Conservation (phyloP, 2,888 invertebrate species). For the Hirtodrosophila cameraria region DNA sequence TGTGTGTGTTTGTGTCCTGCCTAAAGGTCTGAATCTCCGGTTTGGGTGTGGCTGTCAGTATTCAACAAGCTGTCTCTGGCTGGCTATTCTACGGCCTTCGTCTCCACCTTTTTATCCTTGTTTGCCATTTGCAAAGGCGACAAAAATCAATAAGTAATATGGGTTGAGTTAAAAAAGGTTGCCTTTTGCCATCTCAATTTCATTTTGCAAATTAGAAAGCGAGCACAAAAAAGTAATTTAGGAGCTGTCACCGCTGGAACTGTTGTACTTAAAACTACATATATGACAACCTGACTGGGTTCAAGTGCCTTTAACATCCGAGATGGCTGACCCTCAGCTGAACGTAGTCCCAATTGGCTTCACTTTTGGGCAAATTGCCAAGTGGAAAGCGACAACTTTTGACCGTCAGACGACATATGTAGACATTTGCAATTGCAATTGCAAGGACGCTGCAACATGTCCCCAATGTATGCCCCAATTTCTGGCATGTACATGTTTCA, state of each 20-base stretch:
- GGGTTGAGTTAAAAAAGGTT: constrained; percentile 50
- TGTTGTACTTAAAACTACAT: constrained; percentile 25
- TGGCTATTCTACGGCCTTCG: too few relatives aligned
- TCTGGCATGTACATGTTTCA: constrained; percentile 6
- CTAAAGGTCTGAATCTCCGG: background rate
- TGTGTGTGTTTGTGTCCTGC: too few relatives aligned
- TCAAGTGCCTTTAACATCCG: constrained; percentile 28
- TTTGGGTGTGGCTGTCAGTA: constrained; percentile 34
- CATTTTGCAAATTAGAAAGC: constrained; percentile 77
- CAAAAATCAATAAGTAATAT: constrained; percentile 46
- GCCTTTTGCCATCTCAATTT: constrained; percentile 39
- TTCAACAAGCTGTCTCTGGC: constrained; percentile 51
- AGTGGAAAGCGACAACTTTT: constrained; percentile 41
- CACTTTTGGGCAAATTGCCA: constrained; percentile 63
- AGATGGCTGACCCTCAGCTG: constrained; percentile 20
- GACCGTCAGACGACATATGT: constrained; percentile 21
- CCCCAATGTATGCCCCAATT: constrained; percentile 24
- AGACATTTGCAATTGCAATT: constrained; percentile 27
- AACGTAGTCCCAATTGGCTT: constrained; percentile 15
- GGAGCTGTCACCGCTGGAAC: constrained; percentile 53
- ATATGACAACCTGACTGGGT: constrained; percentile 19
- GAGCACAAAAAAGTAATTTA: constrained; percentile 58
- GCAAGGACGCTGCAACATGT: constrained; percentile 56
- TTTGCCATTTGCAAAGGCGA: constrained; percentile 1
- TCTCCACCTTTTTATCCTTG: background rate